A percentile compares a stretch with the other conserved stretches of the same genome.
These are phyloP conservation scores for Molanna angustata DNA, from an alignment of 2,888 invertebrate genomes.

Conservation along the genomic window DNA sequence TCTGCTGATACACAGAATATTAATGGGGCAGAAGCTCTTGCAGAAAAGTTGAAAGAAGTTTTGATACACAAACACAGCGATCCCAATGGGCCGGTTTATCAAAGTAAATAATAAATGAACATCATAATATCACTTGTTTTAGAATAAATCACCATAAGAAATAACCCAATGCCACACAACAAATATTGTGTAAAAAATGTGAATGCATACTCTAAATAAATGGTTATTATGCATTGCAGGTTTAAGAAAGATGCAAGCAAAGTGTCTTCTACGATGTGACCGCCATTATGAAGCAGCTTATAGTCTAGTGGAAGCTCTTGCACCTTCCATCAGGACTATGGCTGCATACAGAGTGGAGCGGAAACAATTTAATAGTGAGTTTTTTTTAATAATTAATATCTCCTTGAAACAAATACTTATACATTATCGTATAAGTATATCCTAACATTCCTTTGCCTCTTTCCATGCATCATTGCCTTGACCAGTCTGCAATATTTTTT, in stretches of 20 bases:
- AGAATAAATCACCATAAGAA: no score
- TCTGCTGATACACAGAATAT: no score
- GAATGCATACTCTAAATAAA: no score
- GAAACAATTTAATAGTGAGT: slow-evolving; percentile 8
- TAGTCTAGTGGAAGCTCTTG: slow-evolving; percentile 48
- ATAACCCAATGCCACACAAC: no score
- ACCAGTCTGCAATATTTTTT: no score
- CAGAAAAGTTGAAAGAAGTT: slow-evolving; percentile 16
- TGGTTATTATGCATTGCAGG: no score
- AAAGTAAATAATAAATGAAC: slow-evolving; percentile 50
- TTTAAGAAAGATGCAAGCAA: slow-evolving; percentile 46
- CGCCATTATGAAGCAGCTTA: slow-evolving; percentile 45
- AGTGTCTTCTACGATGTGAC: slow-evolving; percentile 41
- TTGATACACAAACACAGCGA: slow-evolving; percentile 21
- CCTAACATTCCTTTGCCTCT: no score
- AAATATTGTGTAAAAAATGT: no score
- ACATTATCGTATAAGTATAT: no score
- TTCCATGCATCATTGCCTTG: no score
- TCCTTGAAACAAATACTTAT: no score
- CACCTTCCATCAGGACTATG: slow-evolving; percentile 45
- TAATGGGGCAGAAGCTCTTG: slow-evolving; percentile 5
- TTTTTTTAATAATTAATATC: neutral
- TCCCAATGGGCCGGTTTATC: slow-evolving; percentile 49
- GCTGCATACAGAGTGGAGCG: slow-evolving; percentile 43
- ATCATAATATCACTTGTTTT: no score